Evolutionary conservation across 2,797 vertebrate species (phyloP), one percentile per base, ranked within the genome.

Genomic region (Tragelaphus oryx): DNA sequence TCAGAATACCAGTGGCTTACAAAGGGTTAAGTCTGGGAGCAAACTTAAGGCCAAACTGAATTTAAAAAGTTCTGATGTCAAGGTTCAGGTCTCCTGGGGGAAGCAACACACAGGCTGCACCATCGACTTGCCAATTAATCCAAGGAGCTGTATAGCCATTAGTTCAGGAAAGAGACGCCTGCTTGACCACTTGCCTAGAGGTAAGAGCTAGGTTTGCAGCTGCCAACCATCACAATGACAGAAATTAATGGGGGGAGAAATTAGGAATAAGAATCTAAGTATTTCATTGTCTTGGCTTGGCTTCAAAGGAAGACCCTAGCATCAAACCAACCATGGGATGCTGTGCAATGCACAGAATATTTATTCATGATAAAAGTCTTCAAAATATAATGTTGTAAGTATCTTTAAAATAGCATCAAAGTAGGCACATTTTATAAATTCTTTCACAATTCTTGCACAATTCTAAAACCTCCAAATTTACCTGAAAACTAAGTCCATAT

Each of bases 91-190:
- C 96, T 98, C 95, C 95, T 59, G 95, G 93, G 96, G 96, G 92
- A 94, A 96, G 75, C 54, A 95, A 92, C 30, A 44, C 17, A 96
- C 33, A 84, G 95, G 95, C 95, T 97, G 97, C 95, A 96, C 95
- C 98, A 97, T 96, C 98, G 98, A 97, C 90, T 98, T 97, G 93
- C 16, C 97, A 98, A 96, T 98, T 98, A 98, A 98, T 98, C 96
- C 95, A 96, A 97, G 94, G 87, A 97, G 89, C 96, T 96, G 95
- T 95, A 97, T 41, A 71, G 88, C 97, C 95, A 97, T 98, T 98
- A 98, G 97, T 98, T 98, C 97, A 91, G 94, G 98, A 96, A 98
- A 93, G 97, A 98, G 95, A 98, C 4, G 87, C 96, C 98, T 98
- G 95, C 94, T 90, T 98, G 97, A 92, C 92, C 74, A 26, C 74